These are phyloP conservation scores for Epinotia brunnichana DNA, from an alignment of 2,888 invertebrate genomes.

Conservation along the genomic window DNA sequence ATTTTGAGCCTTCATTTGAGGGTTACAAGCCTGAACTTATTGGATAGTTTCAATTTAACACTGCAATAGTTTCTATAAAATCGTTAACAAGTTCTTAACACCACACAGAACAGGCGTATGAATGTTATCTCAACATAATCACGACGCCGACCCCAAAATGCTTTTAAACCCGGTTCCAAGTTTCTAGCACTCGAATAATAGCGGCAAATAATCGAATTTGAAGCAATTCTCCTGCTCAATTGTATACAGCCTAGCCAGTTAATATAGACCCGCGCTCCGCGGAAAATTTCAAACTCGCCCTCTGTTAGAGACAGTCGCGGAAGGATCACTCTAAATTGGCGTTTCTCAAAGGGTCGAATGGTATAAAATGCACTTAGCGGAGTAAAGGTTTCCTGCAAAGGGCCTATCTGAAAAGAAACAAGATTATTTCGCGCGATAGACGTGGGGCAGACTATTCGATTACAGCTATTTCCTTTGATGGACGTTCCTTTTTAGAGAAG, in stretches of 20 bases:
- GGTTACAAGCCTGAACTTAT: too few species aligned
- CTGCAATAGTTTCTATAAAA: background rate
- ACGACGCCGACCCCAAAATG: constrained; percentile 54
- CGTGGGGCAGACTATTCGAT: constrained; percentile 55
- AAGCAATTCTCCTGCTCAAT: constrained; percentile 67
- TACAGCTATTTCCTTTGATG: constrained; percentile 50
- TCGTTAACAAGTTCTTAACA: background rate
- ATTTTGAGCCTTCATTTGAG: too few species aligned
- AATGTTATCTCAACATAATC: constrained; percentile 64
- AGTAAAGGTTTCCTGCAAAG: constrained; percentile 66
- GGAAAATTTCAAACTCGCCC: background rate
- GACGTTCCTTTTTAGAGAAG: constrained; percentile 42
- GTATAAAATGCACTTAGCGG: constrained; percentile 74
- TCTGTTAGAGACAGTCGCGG: background rate
- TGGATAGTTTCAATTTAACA: too few species aligned
- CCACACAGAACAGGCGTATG: constrained; percentile 46
- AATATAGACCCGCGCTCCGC: constrained; percentile 47
- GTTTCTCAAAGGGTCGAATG: constrained; percentile 64
- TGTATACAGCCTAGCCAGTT: constrained; percentile 53
- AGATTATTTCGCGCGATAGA: constrained; percentile 66
- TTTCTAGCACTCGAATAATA: constrained; percentile 68
- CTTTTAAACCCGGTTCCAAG: constrained; percentile 62
- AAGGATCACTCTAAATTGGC: constrained; percentile 53
- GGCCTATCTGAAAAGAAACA: constrained; percentile 59
- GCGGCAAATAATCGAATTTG: constrained; percentile 73